phyloP scores from a whole-genome alignment of 2,888 invertebrate genomes.

The Drosophila meridionalis region DNA sequence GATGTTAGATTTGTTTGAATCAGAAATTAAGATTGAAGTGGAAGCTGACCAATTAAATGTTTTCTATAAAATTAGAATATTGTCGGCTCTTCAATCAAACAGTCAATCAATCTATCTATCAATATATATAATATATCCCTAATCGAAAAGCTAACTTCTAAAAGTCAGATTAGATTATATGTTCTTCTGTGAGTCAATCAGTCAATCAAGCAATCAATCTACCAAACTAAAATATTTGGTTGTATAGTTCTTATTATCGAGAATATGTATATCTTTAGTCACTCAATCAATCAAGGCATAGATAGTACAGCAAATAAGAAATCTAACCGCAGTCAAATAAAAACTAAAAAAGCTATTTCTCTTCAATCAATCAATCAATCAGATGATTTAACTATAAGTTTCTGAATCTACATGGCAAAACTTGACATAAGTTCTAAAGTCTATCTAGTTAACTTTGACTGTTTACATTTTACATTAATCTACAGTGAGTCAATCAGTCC shows the following conservation, averaged over 20 bases:
- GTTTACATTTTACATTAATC: not conserved
- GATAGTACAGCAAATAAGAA: no score
- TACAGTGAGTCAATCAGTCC: not conserved
- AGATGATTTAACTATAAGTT: not conserved
- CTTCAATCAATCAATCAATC: not conserved
- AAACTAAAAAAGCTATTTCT: no score
- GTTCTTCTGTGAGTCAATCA: not conserved
- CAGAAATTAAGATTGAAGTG: no score
- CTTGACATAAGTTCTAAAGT: accelerated
- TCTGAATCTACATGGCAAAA: not conserved
- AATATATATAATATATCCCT: not conserved
- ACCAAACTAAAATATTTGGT: no score
- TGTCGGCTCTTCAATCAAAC: not conserved
- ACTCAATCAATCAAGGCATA: no score
- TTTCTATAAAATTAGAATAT: no score
- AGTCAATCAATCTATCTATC: not conserved
- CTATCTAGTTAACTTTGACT: not conserved
- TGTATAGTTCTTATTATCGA: no score
- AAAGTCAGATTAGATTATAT: no score
- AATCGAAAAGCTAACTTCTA: not conserved
- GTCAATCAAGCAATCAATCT: not conserved
- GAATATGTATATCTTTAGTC: no score
- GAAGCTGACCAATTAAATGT: no score
- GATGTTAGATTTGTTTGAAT: not conserved
- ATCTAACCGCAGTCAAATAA: no score